Conservation (phyloP, 2,113 vertebrate genomes). For the Athene noctua region DNA sequence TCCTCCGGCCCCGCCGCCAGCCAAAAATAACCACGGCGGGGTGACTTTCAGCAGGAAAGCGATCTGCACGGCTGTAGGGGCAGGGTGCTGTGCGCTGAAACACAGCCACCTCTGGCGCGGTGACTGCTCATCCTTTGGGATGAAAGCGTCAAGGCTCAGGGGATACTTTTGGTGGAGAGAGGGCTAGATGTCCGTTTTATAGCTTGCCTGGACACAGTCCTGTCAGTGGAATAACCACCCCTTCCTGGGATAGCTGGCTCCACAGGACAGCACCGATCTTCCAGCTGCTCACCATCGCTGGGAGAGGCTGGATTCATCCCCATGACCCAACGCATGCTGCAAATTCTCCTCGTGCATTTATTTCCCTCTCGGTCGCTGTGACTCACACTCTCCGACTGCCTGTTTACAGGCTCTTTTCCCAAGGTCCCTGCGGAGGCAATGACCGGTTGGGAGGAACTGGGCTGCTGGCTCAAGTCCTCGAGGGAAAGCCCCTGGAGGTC, state of each 20-base stretch:
- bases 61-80: background rate
- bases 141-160: background rate
- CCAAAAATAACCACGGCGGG: background rate
- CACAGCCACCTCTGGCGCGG: background rate
- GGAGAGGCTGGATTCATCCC: background rate
- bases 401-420: slow-evolving; percentile 52
- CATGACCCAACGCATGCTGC: background rate
- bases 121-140: background rate
- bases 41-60: slow-evolving; percentile 3
- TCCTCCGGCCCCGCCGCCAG: background rate
- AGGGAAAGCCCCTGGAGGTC: background rate
- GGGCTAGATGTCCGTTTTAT: background rate
- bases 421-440: background rate
- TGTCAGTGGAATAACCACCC: accelerated
- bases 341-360: slow-evolving; percentile 21
- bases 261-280: background rate
- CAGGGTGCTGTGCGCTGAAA: background rate
- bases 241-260: background rate
- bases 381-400: slow-evolving; percentile 47
- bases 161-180: background rate
- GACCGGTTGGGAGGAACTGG: background rate
- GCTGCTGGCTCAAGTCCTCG: background rate
- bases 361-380: slow-evolving; percentile 32
- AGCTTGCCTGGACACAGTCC: background rate
- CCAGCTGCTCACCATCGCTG: background rate